Evolutionary conservation across 2,888 invertebrate genomes (phyloP), one percentile per base, ranked within the genome.

Genomic region (Napeogenes sylphis): DNA sequence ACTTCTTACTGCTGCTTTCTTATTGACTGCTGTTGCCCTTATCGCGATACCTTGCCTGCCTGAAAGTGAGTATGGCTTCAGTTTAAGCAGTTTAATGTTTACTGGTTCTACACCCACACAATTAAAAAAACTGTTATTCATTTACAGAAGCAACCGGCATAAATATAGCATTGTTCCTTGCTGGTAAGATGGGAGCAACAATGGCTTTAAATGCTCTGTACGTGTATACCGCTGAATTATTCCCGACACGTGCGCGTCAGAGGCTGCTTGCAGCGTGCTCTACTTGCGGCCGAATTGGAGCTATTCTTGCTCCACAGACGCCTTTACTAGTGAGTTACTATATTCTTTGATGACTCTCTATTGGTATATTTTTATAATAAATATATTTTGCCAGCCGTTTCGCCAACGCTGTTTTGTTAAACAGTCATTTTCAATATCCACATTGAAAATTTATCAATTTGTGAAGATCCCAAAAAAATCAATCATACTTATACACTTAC

Each of bases 141-240:
- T 13, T 45, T 58, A 4, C 75, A 79, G 83, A 70, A 32, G 70
- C 67, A 45, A 70, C 72, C 13, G 67, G 65, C 51, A 65, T 72
- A 63, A 76, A 80, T 73, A 82, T 80, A 64, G 79, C 83, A 54
- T 75, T 92, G 65, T 94, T 92, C 81, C 83, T 94, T 70, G 76
- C 85, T 57, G 94, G 94, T 53, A 94, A 94, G 82, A 83, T 92
- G 76, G 92, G 93, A 61, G 94, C 93, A 35, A 93, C 94, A 10
- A 92, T 93, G 80, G 90, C 94, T 30, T 93, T 94, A 79, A 92
- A 93, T 74, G 92, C 92, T 56, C 84, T 94, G 66, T 94, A 94
- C 81, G 92, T 94, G 78, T 94, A 93, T 81, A 93, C 94, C 12
- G 92, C 94, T 12, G 95, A 95, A 85, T 88, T 95, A 82, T 94